These are phyloP conservation scores for Ifrita kowaldi DNA, from an alignment of 2,113 vertebrate species.

Conservation along the genomic window DNA sequence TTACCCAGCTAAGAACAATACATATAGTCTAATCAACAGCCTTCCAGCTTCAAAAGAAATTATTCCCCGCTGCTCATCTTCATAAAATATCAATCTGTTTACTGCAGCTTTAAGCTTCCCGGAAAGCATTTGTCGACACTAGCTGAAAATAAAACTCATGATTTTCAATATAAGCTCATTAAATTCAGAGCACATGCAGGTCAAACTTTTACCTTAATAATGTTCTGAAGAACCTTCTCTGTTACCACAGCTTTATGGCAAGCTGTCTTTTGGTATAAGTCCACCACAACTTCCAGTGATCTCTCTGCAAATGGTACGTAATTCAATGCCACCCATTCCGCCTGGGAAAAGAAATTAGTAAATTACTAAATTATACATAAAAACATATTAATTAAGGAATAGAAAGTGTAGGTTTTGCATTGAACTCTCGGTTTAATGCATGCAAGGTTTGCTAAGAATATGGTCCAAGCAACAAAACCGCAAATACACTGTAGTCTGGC, in stretches of 20 bases:
- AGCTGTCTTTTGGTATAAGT: constrained; percentile 97
- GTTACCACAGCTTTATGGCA: constrained; percentile 98
- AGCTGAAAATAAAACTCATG: neutral
- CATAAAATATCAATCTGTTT: neutral
- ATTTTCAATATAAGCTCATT: neutral
- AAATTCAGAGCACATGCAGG: neutral
- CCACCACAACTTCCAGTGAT: constrained; percentile 93
- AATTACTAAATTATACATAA: neutral
- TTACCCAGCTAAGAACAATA: neutral
- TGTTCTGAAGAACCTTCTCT: constrained; percentile 91
- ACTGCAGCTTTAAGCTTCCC: neutral
- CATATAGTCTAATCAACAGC: neutral
- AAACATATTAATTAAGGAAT: neutral
- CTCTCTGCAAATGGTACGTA: constrained; percentile 98
- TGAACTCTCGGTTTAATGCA: constrained; percentile 52
- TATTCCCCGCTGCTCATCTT: neutral
- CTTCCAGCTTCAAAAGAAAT: neutral
- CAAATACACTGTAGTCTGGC: neutral
- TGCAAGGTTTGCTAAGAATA: constrained; percentile 68
- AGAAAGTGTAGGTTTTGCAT: constrained; percentile 42
- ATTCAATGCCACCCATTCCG: constrained; percentile 98
- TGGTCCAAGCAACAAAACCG: constrained; percentile 59
- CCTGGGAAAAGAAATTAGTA: constrained; percentile 75
- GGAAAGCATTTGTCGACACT: neutral
- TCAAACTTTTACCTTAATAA: constrained; percentile 87